These are phyloP conservation scores for Illadopsis cleaveri DNA, from an alignment of 2,113 vertebrate species.

Conservation along the genomic window DNA sequence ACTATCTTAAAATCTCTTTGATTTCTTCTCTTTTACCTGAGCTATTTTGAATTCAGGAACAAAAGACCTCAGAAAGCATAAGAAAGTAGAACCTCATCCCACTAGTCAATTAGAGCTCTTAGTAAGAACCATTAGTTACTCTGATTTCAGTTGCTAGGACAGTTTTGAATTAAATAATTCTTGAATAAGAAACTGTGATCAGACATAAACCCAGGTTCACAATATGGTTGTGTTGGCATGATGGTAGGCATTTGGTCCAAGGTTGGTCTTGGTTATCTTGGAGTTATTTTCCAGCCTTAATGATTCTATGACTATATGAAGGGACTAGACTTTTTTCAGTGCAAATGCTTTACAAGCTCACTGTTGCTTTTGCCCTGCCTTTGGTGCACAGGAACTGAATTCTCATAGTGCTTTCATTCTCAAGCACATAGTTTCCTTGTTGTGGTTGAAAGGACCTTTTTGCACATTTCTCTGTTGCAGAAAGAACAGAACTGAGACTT, in stretches of 20 bases:
- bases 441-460: background rate
- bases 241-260: background rate
- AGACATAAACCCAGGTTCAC: background rate
- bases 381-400: background rate
- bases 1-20: background rate
- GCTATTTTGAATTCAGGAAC: background rate
- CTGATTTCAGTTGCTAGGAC: background rate
- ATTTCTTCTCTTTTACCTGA: background rate
- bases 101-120: background rate
- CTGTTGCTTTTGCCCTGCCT: background rate
- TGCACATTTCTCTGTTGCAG: background rate
- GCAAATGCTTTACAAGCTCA: background rate
- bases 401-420: background rate
- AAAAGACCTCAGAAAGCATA: background rate
- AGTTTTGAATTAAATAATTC: background rate
- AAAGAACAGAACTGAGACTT: background rate
- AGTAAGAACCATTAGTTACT: background rate
- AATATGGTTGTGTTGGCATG: background rate
- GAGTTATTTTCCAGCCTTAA: background rate
- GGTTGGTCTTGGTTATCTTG: background rate
- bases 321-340: background rate
- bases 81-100: background rate
- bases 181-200: background rate
- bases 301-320: background rate
- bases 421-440: background rate